Evolutionary conservation across 2,797 vertebrate species (phyloP).

Genomic region (Cuculus canorus): DNA sequence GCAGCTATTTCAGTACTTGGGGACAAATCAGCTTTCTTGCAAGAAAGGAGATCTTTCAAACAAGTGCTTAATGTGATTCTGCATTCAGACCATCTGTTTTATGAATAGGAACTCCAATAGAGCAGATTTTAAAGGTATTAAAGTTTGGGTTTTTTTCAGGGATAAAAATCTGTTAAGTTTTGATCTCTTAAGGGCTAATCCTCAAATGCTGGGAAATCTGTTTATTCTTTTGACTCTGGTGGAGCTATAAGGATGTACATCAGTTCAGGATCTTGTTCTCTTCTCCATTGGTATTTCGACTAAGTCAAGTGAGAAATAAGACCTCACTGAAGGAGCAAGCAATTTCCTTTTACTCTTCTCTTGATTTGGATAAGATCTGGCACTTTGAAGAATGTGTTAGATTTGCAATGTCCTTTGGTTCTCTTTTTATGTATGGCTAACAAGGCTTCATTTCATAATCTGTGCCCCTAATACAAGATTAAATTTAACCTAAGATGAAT

Average conservation of each 20-base stretch:
- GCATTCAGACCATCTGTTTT: background rate
- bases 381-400: background rate
- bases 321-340: background rate
- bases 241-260: background rate
- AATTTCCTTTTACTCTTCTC: background rate
- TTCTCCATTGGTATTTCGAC: background rate
- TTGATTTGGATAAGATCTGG: slow-evolving; percentile 36
- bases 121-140: background rate
- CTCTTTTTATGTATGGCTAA: background rate
- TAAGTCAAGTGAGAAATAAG: slow-evolving; percentile 26
- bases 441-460: background rate
- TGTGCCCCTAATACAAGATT: background rate
- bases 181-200: background rate
- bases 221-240: background rate
- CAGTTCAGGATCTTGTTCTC: background rate
- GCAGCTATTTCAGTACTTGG: background rate
- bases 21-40: background rate
- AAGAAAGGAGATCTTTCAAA: background rate
- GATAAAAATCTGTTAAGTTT: background rate
- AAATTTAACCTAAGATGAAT: background rate
- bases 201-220: background rate
- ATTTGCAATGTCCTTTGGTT: background rate
- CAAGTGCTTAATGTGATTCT: background rate
- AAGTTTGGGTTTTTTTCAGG: background rate
- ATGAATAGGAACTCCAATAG: background rate